Evolutionary conservation across 2,797 vertebrate species (phyloP).

Genomic region (Phalloptychus januarius): DNA sequence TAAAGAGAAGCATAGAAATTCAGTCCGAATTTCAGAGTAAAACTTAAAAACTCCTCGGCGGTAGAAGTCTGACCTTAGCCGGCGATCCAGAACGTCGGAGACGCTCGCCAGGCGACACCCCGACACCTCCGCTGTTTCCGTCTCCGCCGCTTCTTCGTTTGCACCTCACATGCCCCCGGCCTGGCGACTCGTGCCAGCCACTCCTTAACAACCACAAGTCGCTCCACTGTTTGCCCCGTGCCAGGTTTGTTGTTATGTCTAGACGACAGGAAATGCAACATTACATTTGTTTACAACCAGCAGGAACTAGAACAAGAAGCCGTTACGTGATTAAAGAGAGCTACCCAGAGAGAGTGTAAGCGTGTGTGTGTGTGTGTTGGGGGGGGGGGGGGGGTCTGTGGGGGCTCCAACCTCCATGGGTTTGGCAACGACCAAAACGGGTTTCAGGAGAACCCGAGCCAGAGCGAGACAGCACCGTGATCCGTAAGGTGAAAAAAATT

Average conservation of each 20-base stretch:
- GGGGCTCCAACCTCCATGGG: slow-evolving; percentile 71
- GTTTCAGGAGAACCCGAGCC: slow-evolving; percentile 64
- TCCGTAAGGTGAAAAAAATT: slow-evolving; percentile 48
- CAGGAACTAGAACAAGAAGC: slow-evolving; percentile 84
- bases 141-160: slow-evolving; percentile 16
- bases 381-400: slow-evolving; percentile 48
- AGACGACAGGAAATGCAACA: slow-evolving; percentile 88
- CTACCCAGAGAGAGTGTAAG: slow-evolving; percentile 68
- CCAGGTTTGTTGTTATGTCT: slow-evolving; percentile 84
- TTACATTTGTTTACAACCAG: slow-evolving; percentile 87
- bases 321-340: slow-evolving; percentile 82
- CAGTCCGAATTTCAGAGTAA: background rate
- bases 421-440: slow-evolving; percentile 69
- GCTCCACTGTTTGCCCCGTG: slow-evolving; percentile 70
- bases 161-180: slow-evolving; percentile 36
- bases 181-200: slow-evolving; percentile 70
- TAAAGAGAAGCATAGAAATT: background rate
- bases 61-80: background rate
- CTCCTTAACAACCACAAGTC: slow-evolving; percentile 70
- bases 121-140: slow-evolving; percentile 2
- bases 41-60: background rate
- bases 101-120: slow-evolving; percentile 12
- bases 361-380: slow-evolving; percentile 14
- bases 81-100: slow-evolving; percentile 7
- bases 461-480: slow-evolving; percentile 35